A percentile compares a stretch with the other conserved stretches of the same genome.
phyloP scores from a whole-genome alignment of 2,797 vertebrate genomes.

The Podarcis siculus region DNA sequence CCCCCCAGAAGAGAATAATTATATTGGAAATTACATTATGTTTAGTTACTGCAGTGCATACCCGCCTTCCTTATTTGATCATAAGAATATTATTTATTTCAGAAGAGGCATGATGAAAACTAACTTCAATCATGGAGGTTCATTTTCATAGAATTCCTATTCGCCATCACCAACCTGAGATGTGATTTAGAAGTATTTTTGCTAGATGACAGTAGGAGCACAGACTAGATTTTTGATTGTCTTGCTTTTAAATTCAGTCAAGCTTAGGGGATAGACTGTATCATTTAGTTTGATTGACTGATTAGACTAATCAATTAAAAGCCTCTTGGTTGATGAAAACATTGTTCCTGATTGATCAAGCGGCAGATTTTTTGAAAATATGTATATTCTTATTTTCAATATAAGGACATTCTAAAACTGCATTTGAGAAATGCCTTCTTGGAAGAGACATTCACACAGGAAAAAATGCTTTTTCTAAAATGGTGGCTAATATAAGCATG shows the following conservation, averaged over 20 bases:
- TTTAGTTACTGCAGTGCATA: constrained; percentile 51
- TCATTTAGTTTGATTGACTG: not conserved
- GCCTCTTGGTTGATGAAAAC: not conserved
- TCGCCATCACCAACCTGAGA: constrained; percentile 25
- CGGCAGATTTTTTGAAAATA: not conserved
- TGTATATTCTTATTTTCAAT: not conserved
- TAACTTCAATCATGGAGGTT: constrained; percentile 30
- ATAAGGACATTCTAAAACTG: not conserved
- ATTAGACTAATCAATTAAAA: not conserved
- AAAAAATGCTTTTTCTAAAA: not conserved
- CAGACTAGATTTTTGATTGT: not conserved
- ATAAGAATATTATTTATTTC: constrained; percentile 55
- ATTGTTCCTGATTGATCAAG: not conserved
- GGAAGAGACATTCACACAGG: not conserved
- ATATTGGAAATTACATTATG: constrained; percentile 45
- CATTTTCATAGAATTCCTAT: constrained; percentile 45
- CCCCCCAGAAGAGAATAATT: constrained; percentile 53
- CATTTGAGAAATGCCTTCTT: not conserved
- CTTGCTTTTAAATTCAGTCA: constrained; percentile 23
- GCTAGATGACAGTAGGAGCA: not conserved
- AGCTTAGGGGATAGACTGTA: not conserved
- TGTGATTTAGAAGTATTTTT: constrained; percentile 36
- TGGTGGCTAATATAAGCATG: not conserved
- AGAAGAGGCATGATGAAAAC: constrained; percentile 52
- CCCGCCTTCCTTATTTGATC: constrained; percentile 48